phyloP scores from a whole-genome alignment of 2,113 vertebrate genomes.

The Tauraco erythrolophus region DNA sequence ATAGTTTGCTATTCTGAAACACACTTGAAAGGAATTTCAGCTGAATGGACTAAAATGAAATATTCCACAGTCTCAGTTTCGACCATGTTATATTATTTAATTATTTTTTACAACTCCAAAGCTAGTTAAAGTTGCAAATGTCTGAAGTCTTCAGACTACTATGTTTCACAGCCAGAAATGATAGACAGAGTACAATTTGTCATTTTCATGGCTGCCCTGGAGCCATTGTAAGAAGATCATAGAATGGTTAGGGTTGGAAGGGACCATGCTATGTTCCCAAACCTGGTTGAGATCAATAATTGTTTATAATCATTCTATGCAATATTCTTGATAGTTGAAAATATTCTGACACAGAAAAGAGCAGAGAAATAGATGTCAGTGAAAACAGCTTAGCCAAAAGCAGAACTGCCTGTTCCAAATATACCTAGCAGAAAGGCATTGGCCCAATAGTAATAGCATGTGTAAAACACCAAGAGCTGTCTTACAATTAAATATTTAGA shows the following conservation, averaged over 20 bases:
- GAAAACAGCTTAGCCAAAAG: not conserved
- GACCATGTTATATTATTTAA: not conserved
- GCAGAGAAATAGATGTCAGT: not conserved
- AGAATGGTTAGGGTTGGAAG: no score
- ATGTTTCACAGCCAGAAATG: not conserved
- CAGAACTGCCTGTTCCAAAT: not conserved
- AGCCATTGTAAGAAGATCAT: not conserved
- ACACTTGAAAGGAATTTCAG: not conserved
- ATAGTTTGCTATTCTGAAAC: not conserved
- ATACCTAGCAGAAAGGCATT: not conserved
- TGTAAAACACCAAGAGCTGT: not conserved
- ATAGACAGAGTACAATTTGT: not conserved
- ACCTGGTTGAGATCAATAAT: not conserved
- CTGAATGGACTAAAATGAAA: not conserved
- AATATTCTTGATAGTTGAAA: not conserved
- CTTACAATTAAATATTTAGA: constrained; percentile 47
- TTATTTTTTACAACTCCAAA: not conserved
- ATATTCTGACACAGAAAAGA: not conserved
- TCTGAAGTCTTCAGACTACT: not conserved
- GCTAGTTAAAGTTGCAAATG: not conserved
- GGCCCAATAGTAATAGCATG: not conserved
- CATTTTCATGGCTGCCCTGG: not conserved
- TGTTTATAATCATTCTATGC: not conserved
- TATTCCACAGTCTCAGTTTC: not conserved
- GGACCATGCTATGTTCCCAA: not conserved